phyloP scores from a whole-genome alignment of 2,113 vertebrate species.

The Motacilla tschutschensis region DNA sequence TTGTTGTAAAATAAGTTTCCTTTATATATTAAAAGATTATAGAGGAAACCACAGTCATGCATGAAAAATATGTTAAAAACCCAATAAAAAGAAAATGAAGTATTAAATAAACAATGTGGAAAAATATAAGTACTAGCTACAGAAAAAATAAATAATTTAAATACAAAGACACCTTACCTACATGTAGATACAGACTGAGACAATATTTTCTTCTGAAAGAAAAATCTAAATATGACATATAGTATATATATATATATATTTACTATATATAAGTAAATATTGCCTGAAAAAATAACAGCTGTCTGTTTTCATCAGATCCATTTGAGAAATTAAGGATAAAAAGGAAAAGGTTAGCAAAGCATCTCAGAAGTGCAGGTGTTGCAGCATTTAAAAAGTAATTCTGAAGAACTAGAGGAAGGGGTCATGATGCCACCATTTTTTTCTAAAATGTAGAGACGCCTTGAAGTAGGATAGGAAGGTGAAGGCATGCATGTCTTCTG shows the following conservation, averaged over 20 bases:
- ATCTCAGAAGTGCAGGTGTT: background rate
- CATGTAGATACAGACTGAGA: background rate
- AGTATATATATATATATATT: no score
- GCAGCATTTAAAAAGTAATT: background rate
- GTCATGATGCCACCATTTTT: background rate
- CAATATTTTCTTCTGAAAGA: conserved; percentile 4
- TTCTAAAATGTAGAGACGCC: background rate
- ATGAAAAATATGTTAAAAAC: background rate
- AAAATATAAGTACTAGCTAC: background rate
- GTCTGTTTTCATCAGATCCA: conserved; percentile 18
- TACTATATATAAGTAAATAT: conserved; percentile 42
- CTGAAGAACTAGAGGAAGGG: background rate
- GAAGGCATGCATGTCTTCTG: background rate
- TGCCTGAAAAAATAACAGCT: conserved; percentile 6
- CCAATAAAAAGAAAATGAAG: background rate
- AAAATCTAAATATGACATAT: background rate
- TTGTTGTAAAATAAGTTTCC: background rate
- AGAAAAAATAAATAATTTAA: background rate
- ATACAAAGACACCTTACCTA: background rate
- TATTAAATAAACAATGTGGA: background rate
- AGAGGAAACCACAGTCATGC: background rate
- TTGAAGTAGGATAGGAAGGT: background rate
- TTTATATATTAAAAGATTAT: background rate
- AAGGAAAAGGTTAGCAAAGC: background rate
- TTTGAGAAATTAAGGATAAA: conserved; percentile 5